Base-by-base conservation (phyloP, 1,140 invertebrate species). In the Mycetomoellerius zeteki region DNA sequence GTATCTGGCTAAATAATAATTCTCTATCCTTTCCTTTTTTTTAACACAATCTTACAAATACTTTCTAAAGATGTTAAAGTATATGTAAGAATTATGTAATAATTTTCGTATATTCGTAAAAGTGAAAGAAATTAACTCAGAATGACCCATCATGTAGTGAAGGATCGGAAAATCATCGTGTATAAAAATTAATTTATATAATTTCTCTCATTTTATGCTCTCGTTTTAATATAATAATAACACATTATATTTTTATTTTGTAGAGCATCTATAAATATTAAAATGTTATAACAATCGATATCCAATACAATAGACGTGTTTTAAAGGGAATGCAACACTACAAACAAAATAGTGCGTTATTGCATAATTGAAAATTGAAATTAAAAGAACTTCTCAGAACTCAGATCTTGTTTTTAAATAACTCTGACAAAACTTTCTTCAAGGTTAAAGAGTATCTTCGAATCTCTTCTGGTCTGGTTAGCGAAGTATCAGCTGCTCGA, bases 271-370 rank as follows among this genome's bases (percentile, higher is more conserved):
- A 43, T 72, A 50, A 50, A 50, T 50, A 72, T 21, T 58, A 58
- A 56, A 33, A 58, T 73, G 19, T 21, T 58, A 37, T 16, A 24
- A 14, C 6, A 75, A 75, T 73, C 71, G n/a, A 73, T 56, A 75
- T 60, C 21, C 30, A 21, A 75, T 75, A 37, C 16, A 7, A 24
- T 3, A 24, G 54, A 56, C 37, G 54, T 14, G 33, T 58, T 75
- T 75, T 24, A 75, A 75, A 60, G 33, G 14, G 2, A 33, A 58
- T 12, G 2, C 27, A 33, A n/a, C 7, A 47, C 6, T 16, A 21
- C 7, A 19, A 71, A 47, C 47, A 73, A 33, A 73, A 16, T n/a
- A n/a, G 21, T 3, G 21, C 14, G 19, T 24, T 21, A 6, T 33
- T 37, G 21, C 21, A 24, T 16, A 43, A 50, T 14, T 12, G 8